Conservation (phyloP, 2,797 vertebrate genomes). For the Phalloptychus januarius region DNA sequence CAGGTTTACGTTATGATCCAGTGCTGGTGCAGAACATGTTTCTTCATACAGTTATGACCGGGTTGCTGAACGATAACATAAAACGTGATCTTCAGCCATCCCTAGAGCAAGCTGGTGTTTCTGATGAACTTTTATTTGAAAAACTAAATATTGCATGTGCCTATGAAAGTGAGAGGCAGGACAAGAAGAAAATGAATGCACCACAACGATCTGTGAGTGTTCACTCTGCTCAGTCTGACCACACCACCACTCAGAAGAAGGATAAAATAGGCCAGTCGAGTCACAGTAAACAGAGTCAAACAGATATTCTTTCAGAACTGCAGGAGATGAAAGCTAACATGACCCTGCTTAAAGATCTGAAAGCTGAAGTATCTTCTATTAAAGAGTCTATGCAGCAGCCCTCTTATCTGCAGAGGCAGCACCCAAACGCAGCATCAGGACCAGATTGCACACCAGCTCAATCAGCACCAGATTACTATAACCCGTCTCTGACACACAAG, state of each 20-base stretch:
- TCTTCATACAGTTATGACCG: conserved; percentile 5
- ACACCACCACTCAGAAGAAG: not conserved
- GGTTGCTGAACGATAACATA: conserved; percentile 13
- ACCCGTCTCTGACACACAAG: not conserved
- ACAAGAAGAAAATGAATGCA: not conserved
- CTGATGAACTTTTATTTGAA: conserved; percentile 13
- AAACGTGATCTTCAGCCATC: conserved; percentile 16
- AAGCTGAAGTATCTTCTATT: not conserved
- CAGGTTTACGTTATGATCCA: conserved; percentile 19
- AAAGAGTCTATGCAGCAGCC: not conserved
- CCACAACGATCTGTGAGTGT: not conserved
- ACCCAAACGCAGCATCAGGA: no score
- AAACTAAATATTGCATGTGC: conserved; percentile 3
- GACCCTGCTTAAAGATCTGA: not conserved
- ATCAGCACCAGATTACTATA: not conserved
- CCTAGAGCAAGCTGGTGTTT: not conserved
- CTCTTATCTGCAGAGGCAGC: no score
- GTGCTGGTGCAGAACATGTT: conserved; percentile 20
- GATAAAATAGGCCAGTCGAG: not conserved
- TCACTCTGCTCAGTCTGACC: not conserved
- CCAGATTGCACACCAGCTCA: no score
- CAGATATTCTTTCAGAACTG: not conserved
- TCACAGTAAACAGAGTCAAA: not conserved
- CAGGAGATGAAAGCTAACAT: not conserved
- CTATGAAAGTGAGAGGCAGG: conserved; percentile 15